Percentiles rank a stretch among this genome's conserved stretches.
Evolutionary conservation across 2,113 vertebrate species (phyloP).

Genomic region (Malurus elegans): DNA sequence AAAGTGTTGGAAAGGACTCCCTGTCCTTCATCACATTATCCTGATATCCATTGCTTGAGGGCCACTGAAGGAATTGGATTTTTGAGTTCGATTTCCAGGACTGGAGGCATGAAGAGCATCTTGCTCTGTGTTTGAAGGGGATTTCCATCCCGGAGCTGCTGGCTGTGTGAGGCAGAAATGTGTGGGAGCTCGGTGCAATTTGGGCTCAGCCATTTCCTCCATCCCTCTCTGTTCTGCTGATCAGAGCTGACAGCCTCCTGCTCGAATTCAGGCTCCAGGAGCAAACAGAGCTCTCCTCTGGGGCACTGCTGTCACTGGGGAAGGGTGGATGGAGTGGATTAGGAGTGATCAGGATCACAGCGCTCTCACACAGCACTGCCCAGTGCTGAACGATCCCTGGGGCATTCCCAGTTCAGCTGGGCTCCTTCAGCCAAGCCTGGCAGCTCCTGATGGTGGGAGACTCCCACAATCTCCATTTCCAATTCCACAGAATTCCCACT

Average conservation of each 20-base stretch:
- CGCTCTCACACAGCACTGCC: accelerated
- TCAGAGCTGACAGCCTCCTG: neutral
- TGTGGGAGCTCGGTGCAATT: neutral
- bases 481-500: neutral
- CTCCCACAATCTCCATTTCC: neutral
- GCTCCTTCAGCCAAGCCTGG: neutral
- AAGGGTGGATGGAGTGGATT: neutral
- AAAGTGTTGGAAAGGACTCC: neutral
- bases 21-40: neutral
- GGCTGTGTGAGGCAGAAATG: neutral
- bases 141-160: accelerated
- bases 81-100: neutral
- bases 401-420: neutral
- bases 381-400: neutral
- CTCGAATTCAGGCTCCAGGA: neutral
- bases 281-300: neutral
- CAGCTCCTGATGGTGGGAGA: neutral
- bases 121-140: neutral
- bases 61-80: neutral
- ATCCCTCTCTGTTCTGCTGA: neutral
- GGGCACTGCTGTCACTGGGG: neutral
- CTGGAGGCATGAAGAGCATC: neutral
- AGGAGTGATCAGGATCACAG: neutral
- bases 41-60: neutral
- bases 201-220: neutral